These are phyloP conservation scores for Anthophora plumipes DNA, from an alignment of 2,888 invertebrate species.

Conservation along the genomic window DNA sequence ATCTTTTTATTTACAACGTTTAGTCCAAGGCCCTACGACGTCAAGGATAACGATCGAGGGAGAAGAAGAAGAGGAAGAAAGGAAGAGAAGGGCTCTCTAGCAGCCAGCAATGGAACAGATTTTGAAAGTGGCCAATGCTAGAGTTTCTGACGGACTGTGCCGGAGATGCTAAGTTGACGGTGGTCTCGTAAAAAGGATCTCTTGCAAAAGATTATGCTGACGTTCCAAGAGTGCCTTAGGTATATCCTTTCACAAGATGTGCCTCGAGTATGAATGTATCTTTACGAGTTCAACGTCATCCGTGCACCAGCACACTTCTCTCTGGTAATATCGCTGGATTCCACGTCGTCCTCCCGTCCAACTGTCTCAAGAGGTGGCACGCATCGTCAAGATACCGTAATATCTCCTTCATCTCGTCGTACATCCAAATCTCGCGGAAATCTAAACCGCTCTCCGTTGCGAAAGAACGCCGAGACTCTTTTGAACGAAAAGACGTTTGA, in stretches of 20 bases:
- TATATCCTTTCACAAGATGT: constrained; percentile 66
- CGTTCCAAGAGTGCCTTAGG: constrained; percentile 62
- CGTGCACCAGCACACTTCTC: constrained; percentile 24
- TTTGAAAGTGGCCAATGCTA: constrained; percentile 36
- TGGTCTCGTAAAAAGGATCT: constrained; percentile 68
- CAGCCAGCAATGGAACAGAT: constrained; percentile 37
- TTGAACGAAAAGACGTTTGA: background rate
- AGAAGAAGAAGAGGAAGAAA: background rate
- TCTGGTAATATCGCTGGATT: constrained; percentile 62
- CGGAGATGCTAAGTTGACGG: constrained; percentile 68
- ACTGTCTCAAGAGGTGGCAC: constrained; percentile 54
- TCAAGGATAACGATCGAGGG: background rate
- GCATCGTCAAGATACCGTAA: constrained; percentile 42
- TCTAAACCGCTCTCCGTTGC: constrained; percentile 20
- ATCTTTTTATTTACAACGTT: too few species aligned
- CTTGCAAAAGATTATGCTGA: constrained; percentile 73
- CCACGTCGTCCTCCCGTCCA: constrained; percentile 42
- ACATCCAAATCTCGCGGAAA: constrained; percentile 34
- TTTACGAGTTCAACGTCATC: constrained; percentile 70
- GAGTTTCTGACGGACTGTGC: constrained; percentile 64
- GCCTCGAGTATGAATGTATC: constrained; percentile 70
- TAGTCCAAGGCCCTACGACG: too few species aligned
- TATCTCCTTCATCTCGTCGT: constrained; percentile 35
- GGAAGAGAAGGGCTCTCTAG: background rate
- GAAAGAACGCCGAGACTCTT: background rate